A percentile compares a stretch with the other conserved stretches of the same genome.
phyloP scores from a whole-genome alignment of 2,888 invertebrate species.

The Caenorhabditis doughertyi region DNA sequence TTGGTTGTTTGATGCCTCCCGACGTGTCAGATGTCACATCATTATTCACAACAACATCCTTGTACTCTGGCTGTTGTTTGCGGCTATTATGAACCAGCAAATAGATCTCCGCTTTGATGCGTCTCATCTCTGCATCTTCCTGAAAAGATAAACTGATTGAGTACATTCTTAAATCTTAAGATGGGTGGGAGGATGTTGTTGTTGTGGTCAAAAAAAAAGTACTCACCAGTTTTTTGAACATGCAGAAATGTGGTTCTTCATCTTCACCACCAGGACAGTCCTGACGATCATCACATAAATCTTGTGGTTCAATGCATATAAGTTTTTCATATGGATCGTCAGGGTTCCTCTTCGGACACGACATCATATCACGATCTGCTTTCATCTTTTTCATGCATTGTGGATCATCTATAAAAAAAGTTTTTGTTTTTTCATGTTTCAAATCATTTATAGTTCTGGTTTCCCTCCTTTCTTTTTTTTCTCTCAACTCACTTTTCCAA shows the following conservation, averaged over 20 bases:
- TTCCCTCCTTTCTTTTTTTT: not conserved
- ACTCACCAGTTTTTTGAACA: slow-evolving; percentile 68
- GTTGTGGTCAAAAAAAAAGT: not conserved
- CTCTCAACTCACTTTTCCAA: slow-evolving; percentile 33
- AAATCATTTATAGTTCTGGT: not conserved
- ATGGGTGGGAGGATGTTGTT: not conserved
- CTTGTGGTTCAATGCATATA: slow-evolving; percentile 47
- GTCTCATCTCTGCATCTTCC: slow-evolving; percentile 61
- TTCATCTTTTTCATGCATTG: slow-evolving; percentile 56
- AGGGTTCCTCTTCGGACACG: slow-evolving; percentile 49
- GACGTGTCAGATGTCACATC: slow-evolving; percentile 9
- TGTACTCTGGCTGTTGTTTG: slow-evolving; percentile 21
- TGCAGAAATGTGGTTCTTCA: slow-evolving; percentile 65
- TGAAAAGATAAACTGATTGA: slow-evolving; percentile 36
- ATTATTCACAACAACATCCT: slow-evolving; percentile 27
- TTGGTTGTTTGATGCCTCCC: not conserved
- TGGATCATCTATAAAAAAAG: slow-evolving; percentile 47
- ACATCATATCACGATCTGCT: slow-evolving; percentile 39
- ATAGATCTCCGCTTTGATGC: slow-evolving; percentile 34
- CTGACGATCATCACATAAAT: slow-evolving; percentile 62
- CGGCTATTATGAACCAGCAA: slow-evolving; percentile 26
- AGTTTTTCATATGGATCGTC: slow-evolving; percentile 22
- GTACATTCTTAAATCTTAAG: not conserved
- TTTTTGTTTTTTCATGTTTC: slow-evolving; percentile 14
- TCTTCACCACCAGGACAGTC: slow-evolving; percentile 71